Conservation (phyloP, 2,113 vertebrate genomes). For the Microcebus jonahi region DNA sequence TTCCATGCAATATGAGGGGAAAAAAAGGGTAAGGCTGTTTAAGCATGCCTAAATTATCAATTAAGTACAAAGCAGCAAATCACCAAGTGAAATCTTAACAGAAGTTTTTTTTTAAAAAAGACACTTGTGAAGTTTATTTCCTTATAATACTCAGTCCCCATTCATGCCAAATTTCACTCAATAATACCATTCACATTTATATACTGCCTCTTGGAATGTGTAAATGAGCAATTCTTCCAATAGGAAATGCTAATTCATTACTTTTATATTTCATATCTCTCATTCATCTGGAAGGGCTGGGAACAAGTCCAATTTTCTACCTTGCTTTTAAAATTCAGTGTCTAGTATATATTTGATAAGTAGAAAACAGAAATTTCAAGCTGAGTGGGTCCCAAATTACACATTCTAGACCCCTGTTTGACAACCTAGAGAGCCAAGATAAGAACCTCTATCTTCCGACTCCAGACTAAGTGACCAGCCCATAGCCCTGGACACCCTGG, state of each 20-base stretch:
- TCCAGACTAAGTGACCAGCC: neutral
- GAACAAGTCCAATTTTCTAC: conserved; percentile 62
- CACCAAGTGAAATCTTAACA: conserved; percentile 46
- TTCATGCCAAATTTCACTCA: conserved; percentile 39
- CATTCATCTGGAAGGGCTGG: conserved; percentile 58
- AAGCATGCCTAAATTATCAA: neutral
- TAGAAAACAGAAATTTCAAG: neutral
- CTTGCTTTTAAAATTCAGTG: conserved; percentile 42
- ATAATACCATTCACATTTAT: conserved; percentile 26
- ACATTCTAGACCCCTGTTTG: neutral
- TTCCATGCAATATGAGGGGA: neutral
- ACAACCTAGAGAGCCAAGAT: neutral
- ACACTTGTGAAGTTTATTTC: conserved; percentile 24
- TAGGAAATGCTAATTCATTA: conserved; percentile 57
- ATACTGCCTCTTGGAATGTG: neutral
- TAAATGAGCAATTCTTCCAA: conserved; percentile 50
- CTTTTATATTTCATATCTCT: conserved; percentile 31
- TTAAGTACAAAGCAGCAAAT: neutral
- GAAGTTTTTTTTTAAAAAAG: neutral
- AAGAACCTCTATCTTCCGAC: neutral
- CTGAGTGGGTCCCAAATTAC: neutral
- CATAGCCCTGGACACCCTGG: neutral
- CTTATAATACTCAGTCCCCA: neutral
- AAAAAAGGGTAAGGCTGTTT: neutral
- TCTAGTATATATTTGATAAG: conserved; percentile 9